phyloP scores from a whole-genome alignment of 1,140 invertebrate species.

The Octopus bimaculoides region DNA sequence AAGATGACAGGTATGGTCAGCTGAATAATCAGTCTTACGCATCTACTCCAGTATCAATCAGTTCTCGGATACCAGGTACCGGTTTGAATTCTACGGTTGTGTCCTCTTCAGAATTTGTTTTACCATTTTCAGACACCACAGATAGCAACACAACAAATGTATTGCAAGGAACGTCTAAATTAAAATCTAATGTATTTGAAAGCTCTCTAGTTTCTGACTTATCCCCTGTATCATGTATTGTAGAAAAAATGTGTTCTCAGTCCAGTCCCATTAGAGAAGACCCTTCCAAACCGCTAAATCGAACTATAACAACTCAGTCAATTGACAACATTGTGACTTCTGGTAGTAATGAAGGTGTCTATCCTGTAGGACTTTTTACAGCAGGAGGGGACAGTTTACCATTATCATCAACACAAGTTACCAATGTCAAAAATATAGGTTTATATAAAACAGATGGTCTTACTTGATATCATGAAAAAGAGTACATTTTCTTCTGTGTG shows the following conservation, averaged over 20 bases:
- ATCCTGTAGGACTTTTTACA: slow-evolving; percentile 6
- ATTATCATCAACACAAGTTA: neutral
- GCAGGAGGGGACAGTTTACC: neutral
- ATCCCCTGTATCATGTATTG: neutral
- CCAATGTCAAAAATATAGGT: neutral
- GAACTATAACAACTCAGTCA: neutral
- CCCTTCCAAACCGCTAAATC: neutral
- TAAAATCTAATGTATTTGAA: neutral
- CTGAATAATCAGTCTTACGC: neutral
- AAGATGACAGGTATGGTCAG: neutral
- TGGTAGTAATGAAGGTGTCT: neutral
- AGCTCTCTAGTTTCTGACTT: neutral
- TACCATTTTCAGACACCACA: neutral
- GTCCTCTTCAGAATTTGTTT: neutral
- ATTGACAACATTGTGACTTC: neutral
- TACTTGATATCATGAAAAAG: neutral
- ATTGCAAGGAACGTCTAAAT: neutral
- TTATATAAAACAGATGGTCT: neutral
- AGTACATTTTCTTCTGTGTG: neutral
- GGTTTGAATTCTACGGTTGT: neutral
- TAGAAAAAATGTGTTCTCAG: neutral
- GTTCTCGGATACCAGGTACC: neutral
- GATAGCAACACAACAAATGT: neutral
- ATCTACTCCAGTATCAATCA: neutral
- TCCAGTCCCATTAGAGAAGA: neutral